These are phyloP conservation scores for Python bivittatus DNA, from an alignment of 2,113 vertebrate genomes.

Conservation along the genomic window DNA sequence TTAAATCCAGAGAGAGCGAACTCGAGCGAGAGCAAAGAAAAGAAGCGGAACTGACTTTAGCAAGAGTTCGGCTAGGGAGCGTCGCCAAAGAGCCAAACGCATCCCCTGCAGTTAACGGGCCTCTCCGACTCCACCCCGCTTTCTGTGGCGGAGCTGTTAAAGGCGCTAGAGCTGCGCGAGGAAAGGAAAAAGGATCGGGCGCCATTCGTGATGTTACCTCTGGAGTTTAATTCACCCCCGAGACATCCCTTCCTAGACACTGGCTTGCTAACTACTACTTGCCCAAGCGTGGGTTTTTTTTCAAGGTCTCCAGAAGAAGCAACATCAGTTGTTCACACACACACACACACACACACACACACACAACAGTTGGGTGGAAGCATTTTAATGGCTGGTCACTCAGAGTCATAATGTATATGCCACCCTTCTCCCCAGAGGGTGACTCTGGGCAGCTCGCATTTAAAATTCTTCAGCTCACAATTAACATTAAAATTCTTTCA, in stretches of 20 bases:
- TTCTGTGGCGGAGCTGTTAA: background rate
- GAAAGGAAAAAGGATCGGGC: background rate
- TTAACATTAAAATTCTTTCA: no score
- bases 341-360: no score
- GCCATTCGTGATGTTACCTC: background rate
- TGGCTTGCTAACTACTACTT: background rate
- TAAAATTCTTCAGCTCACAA: no score
- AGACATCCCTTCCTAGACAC: background rate
- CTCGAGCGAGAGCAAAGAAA: background rate
- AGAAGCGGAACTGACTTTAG: constrained; percentile 9
- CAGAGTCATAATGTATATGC: no score
- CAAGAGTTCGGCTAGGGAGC: background rate
- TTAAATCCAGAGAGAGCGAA: background rate
- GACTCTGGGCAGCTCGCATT: no score
- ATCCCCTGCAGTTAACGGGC: background rate
- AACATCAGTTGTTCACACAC: no score
- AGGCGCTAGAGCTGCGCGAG: background rate
- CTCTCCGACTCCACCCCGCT: background rate
- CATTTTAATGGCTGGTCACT: no score
- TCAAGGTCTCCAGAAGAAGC: background rate
- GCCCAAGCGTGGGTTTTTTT: background rate
- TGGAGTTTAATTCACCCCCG: background rate
- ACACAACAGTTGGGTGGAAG: no score
- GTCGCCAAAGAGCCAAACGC: background rate
- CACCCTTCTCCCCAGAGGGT: no score